A percentile compares a stretch with the other conserved stretches of the same genome.
Evolutionary conservation across 2,113 vertebrate genomes (phyloP).

Genomic region (Rallus limicola): DNA sequence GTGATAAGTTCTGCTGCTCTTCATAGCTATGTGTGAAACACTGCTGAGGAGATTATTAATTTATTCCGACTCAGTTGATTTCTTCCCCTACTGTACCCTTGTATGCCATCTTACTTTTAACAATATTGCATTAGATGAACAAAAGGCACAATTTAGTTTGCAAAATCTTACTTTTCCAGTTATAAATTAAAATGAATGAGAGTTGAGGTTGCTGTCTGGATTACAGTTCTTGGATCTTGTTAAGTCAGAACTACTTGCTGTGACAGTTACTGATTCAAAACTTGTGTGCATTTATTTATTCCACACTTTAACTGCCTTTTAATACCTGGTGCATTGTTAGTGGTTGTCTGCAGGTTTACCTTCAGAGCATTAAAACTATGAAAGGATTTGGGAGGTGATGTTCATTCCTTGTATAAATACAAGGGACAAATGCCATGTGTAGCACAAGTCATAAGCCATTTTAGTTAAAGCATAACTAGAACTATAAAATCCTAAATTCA

Average conservation of each 20-base stretch:
- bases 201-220: background rate
- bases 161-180: background rate
- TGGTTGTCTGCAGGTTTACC: background rate
- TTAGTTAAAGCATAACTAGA: background rate
- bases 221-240: background rate
- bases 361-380: background rate
- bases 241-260: background rate
- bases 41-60: background rate
- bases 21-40: background rate
- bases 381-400: background rate
- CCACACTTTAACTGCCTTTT: background rate
- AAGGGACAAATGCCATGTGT: background rate
- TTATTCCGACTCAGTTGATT: background rate
- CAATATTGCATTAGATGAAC: background rate
- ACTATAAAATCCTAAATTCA: background rate
- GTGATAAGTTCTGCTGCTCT: background rate
- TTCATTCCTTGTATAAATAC: background rate
- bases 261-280: background rate
- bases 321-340: background rate
- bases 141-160: background rate
- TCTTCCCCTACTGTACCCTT: background rate
- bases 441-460: background rate
- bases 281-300: background rate
- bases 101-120: background rate
- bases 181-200: background rate